phyloP scores from a whole-genome alignment of 92 coral and sea anemone species.

The Anthopleura xanthogrammica region DNA sequence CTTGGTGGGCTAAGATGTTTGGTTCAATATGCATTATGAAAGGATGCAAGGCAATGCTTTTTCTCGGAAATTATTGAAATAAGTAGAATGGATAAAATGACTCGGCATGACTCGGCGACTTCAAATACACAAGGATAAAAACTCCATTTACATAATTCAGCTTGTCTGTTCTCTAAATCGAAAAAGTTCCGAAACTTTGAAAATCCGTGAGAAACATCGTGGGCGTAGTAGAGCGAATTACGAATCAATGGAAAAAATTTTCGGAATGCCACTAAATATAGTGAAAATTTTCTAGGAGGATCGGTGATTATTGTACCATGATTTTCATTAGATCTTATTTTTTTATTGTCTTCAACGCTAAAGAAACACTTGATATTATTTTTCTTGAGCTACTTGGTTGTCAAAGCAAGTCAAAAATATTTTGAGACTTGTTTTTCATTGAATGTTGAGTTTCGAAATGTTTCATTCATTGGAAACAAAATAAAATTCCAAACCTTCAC shows the following conservation, averaged over 20 bases:
- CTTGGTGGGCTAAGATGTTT: background rate
- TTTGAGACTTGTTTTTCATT: background rate
- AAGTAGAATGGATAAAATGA: background rate
- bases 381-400: background rate
- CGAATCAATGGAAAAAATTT: background rate
- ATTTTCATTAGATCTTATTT: background rate
- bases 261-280: background rate
- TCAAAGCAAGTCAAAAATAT: background rate
- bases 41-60: background rate
- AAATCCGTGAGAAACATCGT: background rate
- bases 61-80: background rate
- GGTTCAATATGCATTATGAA: background rate
- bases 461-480: background rate
- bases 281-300: background rate
- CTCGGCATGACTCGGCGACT: background rate
- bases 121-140: too few species aligned
- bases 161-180: too few species aligned
- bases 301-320: background rate
- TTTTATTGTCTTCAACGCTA: background rate
- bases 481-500: background rate
- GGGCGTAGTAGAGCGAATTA: background rate
- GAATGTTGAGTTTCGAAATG: background rate
- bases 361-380: background rate
- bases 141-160: too few species aligned
- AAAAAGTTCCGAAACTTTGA: background rate